Evolutionary conservation across 1,140 invertebrate species (phyloP).

Genomic region (Drosophila oshimai): DNA sequence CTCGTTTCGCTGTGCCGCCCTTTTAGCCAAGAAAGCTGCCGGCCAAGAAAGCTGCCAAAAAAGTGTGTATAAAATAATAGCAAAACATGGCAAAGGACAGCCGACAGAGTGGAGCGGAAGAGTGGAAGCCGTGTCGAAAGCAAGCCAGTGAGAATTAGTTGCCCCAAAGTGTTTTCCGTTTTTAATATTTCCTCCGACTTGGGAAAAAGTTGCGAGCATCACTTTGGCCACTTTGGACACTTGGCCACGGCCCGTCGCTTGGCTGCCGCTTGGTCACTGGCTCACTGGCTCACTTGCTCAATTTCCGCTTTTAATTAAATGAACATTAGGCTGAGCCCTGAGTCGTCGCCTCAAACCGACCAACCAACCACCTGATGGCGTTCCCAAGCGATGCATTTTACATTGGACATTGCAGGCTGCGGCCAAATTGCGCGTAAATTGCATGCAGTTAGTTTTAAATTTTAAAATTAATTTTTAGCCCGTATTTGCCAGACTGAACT

Average conservation of each 20-base stretch:
- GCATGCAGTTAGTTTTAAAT: slow-evolving; percentile 61
- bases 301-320: slow-evolving; percentile 80
- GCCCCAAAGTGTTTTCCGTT: slow-evolving; percentile 77
- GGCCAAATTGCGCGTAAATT: slow-evolving; percentile 59
- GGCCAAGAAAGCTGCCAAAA: slow-evolving; percentile 67
- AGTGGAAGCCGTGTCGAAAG: slow-evolving; percentile 11
- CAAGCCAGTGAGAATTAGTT: slow-evolving; percentile 61
- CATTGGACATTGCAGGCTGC: slow-evolving; percentile 6
- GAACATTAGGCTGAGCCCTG: slow-evolving; percentile 62
- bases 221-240: slow-evolving; percentile 49
- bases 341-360: slow-evolving; percentile 4
- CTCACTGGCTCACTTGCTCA: slow-evolving; percentile 53
- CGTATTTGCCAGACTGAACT: slow-evolving; percentile 4
- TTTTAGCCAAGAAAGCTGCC: slow-evolving; percentile 39
- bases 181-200: slow-evolving; percentile 72
- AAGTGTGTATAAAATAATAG: slow-evolving; percentile 42
- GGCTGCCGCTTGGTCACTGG: slow-evolving; percentile 36
- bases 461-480: slow-evolving; percentile 68
- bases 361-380: slow-evolving; percentile 22
- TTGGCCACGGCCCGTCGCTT: slow-evolving; percentile 51
- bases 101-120: slow-evolving; percentile 1
- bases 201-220: slow-evolving; percentile 44
- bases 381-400: background rate
- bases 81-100: slow-evolving; percentile 41
- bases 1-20: slow-evolving; percentile 41